These are phyloP conservation scores for Eudyptes chrysolophus DNA, from an alignment of 2,113 vertebrate genomes.

Conservation along the genomic window DNA sequence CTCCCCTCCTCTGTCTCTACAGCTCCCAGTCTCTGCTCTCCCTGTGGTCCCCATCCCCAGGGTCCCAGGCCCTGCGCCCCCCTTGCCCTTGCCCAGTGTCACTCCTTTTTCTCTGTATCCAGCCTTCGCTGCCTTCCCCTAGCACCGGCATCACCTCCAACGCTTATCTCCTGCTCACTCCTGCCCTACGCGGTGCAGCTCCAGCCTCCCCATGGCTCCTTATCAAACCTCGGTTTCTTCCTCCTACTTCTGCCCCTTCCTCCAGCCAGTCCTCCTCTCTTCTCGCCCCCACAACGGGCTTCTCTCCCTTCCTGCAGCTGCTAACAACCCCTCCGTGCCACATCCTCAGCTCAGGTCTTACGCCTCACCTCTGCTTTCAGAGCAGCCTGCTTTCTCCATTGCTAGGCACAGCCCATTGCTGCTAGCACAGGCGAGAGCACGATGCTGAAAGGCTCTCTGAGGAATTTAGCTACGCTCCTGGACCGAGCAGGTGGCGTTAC, in stretches of 20 bases:
- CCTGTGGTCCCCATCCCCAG: neutral
- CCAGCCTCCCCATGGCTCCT: neutral
- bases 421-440: neutral
- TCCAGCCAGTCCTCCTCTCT: neutral
- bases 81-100: neutral
- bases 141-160: neutral
- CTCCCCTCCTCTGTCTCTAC: neutral
- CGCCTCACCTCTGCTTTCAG: neutral
- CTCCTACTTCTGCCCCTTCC: neutral
- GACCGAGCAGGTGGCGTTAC: fast-evolving
- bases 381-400: neutral
- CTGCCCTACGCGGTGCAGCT: neutral
- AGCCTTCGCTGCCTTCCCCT: neutral
- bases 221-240: neutral
- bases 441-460: neutral
- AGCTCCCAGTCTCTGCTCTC: neutral
- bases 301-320: neutral
- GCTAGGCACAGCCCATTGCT: neutral
- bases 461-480: neutral
- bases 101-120: neutral
- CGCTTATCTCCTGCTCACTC: neutral
- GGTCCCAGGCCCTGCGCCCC: neutral
- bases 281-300: neutral
- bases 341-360: neutral
- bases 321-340: neutral